A percentile compares a stretch with the other conserved stretches of the same genome.
Evolutionary conservation across 2,113 vertebrate species (phyloP).

Genomic region (Sprattus sprattus): DNA sequence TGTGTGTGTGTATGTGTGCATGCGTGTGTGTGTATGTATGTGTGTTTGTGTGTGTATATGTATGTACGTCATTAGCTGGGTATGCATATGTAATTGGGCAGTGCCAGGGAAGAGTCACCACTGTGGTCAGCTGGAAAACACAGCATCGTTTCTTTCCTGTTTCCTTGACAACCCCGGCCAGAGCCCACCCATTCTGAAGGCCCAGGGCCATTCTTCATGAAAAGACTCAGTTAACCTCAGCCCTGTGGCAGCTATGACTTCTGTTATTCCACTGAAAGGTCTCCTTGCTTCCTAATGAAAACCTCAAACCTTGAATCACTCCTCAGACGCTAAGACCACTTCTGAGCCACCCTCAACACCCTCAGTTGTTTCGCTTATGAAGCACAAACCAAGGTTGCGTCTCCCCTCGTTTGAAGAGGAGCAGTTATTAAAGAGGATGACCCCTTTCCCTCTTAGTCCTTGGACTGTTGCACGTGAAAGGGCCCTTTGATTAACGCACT

Average conservation of each 20-base stretch:
- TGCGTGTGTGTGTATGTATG: neutral
- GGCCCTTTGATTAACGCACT: neutral
- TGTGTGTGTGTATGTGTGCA: neutral
- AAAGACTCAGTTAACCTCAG: neutral
- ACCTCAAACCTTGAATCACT: neutral
- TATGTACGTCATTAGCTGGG: neutral
- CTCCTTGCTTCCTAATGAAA: neutral
- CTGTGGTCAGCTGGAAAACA: neutral
- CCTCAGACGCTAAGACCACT: neutral
- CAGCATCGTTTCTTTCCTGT: conserved; percentile 7
- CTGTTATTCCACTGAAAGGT: conserved; percentile 2
- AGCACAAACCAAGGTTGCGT: neutral
- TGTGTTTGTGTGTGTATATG: neutral
- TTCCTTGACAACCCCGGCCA: neutral
- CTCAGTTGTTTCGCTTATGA: neutral
- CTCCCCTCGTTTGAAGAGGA: neutral
- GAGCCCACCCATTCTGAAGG: neutral
- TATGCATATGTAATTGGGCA: neutral
- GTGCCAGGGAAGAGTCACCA: neutral
- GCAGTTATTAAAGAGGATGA: neutral
- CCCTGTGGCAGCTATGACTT: neutral
- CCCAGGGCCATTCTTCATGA: neutral
- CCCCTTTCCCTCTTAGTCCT: neutral
- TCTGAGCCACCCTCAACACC: neutral
- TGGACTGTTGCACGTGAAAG: neutral